Evolutionary conservation across 92 coral and sea anemone genomes (phyloP), one percentile per base, ranked within the genome.

Genomic region (Siderastrea radians): DNA sequence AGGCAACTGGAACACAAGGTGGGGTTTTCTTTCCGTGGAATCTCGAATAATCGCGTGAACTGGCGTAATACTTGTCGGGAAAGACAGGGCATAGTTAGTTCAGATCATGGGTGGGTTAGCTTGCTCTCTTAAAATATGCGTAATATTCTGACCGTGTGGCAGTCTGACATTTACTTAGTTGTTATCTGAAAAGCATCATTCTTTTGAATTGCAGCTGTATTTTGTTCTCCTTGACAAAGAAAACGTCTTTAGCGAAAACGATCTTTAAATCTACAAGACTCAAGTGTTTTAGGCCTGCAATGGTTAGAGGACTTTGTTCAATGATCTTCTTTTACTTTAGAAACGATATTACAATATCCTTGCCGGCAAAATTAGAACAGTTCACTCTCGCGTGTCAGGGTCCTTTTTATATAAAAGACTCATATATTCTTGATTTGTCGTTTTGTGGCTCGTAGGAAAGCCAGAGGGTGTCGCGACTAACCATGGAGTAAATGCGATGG

Each of bases 41-140:
- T 71, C 58, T 69, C 17, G 77, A 82, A 72, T 75, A 65, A 60
- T 68, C 43, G 81, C 17, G 72, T 71, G 67, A 75, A 85, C 82
- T 87, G 89, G 83, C 86, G 94, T 75, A 87, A 82, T 78, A 87
- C 88, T 47, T 67, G 82, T 60, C 68, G 83, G 79, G 78, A 77
- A 46, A 91, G 86, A 68, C 80, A 89, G 81, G 88, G 77, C 89
- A 58, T 74, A 82, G 85, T 65, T 75, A 63, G 92, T 87, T 78
- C 83, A 78, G 89, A 72, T 85, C 92, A 90, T 95, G 98, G 98
- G 98, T 95, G 98, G 98, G 98, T 95, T 88, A 66, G 84, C 94
- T 88, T 80, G 89, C 93, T 87, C 89, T 90, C 81, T 88, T 81
- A 92, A 95, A 95, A 91, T 91, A 95, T 95, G 94, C 94, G 90